These are phyloP conservation scores for Anoura caudifer DNA, from an alignment of 2,113 vertebrate genomes.

Conservation along the genomic window DNA sequence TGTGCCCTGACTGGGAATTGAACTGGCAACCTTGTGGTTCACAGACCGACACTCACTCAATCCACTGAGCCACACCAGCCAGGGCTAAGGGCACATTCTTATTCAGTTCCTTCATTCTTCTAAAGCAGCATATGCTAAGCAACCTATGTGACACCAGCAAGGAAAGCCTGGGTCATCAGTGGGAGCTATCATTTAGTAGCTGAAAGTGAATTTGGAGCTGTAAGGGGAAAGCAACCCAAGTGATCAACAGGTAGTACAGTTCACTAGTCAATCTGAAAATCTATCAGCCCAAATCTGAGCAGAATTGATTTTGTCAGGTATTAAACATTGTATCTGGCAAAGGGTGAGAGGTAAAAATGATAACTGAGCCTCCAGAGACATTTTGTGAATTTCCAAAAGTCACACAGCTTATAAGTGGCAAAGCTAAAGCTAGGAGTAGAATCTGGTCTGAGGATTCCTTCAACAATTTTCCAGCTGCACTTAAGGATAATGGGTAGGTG, in stretches of 20 bases:
- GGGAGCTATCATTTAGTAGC: not conserved
- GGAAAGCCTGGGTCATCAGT: not conserved
- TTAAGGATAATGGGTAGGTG: conserved; percentile 12
- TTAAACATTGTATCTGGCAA: not conserved
- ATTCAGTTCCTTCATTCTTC: not conserved
- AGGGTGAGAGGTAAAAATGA: not conserved
- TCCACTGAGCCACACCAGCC: no score
- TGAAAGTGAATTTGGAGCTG: not conserved
- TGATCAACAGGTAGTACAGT: not conserved
- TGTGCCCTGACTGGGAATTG: no score
- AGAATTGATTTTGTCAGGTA: not conserved
- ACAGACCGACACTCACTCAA: no score
- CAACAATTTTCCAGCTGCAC: not conserved
- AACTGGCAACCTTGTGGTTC: no score
- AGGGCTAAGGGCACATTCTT: not conserved
- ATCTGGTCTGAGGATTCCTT: conserved; percentile 17
- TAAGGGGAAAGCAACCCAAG: not conserved
- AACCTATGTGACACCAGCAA: not conserved
- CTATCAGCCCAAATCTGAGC: not conserved
- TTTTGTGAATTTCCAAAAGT: not conserved
- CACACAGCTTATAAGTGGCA: conserved; percentile 11
- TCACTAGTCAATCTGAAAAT: not conserved
- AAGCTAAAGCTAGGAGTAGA: not conserved
- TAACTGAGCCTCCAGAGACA: not conserved
- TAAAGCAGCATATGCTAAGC: conserved; percentile 5